These are phyloP conservation scores for Acleris sparsana DNA, from an alignment of 2,888 invertebrate genomes.

Conservation along the genomic window DNA sequence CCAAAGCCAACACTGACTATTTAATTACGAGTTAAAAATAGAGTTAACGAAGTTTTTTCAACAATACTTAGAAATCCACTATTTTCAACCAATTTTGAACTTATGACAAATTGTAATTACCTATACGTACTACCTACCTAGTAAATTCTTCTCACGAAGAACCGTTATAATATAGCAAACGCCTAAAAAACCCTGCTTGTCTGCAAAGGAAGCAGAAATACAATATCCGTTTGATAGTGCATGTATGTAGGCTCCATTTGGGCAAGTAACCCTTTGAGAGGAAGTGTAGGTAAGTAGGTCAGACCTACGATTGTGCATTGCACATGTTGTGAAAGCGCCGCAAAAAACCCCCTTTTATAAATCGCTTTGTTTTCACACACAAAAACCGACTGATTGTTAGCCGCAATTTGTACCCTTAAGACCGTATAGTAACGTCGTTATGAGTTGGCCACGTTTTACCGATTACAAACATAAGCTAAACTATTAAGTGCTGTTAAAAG, in stretches of 20 bases:
- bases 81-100: no score
- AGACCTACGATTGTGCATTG: conserved; percentile 73
- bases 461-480: neutral
- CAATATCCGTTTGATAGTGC: conserved; percentile 46
- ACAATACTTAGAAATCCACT: no score
- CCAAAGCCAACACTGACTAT: conserved; percentile 36
- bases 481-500: neutral
- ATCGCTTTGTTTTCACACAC: conserved; percentile 73
- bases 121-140: neutral
- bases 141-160: neutral
- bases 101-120: neutral
- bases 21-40: conserved; percentile 38
- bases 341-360: conserved; percentile 76
- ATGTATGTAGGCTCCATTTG: conserved; percentile 67
- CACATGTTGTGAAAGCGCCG: conserved; percentile 81
- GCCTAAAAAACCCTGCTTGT: conserved; percentile 18
- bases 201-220: conserved; percentile 28
- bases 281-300: conserved; percentile 82
- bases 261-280: conserved; percentile 75
- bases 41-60: neutral
- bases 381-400: conserved; percentile 77
- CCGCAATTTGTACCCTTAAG: conserved; percentile 77
- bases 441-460: conserved; percentile 48
- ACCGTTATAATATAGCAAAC: conserved; percentile 12
- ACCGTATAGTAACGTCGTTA: conserved; percentile 47